Evolutionary conservation across 2,888 invertebrate genomes (phyloP), one percentile per base, ranked within the genome.

Genomic region (Sisyra terminalis): DNA sequence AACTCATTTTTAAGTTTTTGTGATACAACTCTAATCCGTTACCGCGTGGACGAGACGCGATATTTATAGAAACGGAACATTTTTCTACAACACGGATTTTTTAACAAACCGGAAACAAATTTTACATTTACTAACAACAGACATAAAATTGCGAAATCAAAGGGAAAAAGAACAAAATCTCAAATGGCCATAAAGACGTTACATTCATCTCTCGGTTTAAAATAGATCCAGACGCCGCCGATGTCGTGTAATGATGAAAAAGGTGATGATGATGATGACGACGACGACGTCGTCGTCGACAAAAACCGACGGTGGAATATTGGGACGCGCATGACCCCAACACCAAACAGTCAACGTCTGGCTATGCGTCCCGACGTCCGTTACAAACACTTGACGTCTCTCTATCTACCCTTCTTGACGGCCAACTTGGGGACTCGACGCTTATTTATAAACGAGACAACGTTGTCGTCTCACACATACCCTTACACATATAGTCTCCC

Each of bases 351-450:
- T 24, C n/a, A 15, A 14, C 34, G 34, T 18, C 11, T 24, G 39
- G 18, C 39, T 39, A 39, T 18, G 24, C 39, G 39, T 39, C 39
- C n/a, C 13, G 39, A 24, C 24, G 18, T 17, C 17, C 18, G 24
- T 18, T 24, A 11, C 39, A 18, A 34, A 34, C 15, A 34, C 34
- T 13, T 8, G 8, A 24, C 39, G 39, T 18, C 18, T 13, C 13
- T 24, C 24, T 24, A 24, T 24, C 7, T 7, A 24, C 24, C 7
- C 24, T 3, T 24, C 3, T 24, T 24, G 3, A 24, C 24, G 24
- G 24, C 24, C 24, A 24, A 24, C 39, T 39, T 24, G 39, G 39
- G 39, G 39, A 39, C 39, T 17, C 39, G 39, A 16, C 39, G 39
- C 16, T 39, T 39, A 39, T 39, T 18, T 39, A 39, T 39, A 39